Evolutionary conservation across 2,888 invertebrate genomes (phyloP), one percentile per base, ranked within the genome.

Genomic region (Nemotelus nigrinus): DNA sequence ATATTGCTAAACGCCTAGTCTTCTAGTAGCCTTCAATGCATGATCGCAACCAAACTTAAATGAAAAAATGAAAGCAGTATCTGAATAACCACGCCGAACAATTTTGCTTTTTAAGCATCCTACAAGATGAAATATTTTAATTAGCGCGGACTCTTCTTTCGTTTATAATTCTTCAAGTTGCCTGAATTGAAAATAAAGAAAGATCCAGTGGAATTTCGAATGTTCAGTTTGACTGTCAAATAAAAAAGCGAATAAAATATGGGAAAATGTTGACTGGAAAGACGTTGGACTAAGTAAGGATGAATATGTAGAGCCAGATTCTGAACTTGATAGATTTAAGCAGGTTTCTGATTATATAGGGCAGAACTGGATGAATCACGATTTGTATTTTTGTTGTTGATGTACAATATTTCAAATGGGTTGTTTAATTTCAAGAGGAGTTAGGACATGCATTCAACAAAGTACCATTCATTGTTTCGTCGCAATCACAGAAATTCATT

Each of bases 141-240:
- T 86, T 86, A 86, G 86, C 85, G 86, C 85, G 83, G 83, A 82
- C 83, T 86, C 83, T 85, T 84, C 85, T 86, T 86, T 86, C 85
- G 83, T 82, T 84, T 83, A 82, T 81, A 78, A 72, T 76, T 68
- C 72, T 79, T 76, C 65, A 2, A 55, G 8, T 47, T 67, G 6
- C 8, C 8, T 50, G 8, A 50, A 5, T 1, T 25, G 25, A 25
- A 50, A 5, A 50, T 5, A 50, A 50, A 1, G 50, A 8, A 8
- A 8, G 8, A 50, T 50, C 50, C 50, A 8, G 8, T 50, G 50
- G 50, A 50, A 50, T 50, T 50, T 8, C 8, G 50, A 50, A 50
- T 8, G 5, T 50, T 50, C 50, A 1, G 50, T 8, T 50, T 5
- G 8, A 8, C 50, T 8, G 8, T 5, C 8, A 5, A 50, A 50